Conservation (phyloP, 2,888 invertebrate species). For the Synergus gifuensis region DNA sequence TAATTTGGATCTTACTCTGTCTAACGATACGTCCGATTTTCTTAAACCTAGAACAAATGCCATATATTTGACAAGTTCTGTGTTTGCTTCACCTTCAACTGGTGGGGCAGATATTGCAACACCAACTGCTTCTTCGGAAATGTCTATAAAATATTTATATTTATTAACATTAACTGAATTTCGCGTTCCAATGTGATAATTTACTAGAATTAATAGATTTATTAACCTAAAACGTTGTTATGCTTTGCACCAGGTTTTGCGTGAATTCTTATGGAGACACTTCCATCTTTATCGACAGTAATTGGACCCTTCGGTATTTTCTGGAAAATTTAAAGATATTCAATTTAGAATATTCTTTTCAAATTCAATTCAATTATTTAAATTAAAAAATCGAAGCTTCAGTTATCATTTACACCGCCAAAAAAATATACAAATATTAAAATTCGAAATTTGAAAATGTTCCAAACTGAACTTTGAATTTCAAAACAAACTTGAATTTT, state of each 20-base stretch:
- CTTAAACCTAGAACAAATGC: constrained; percentile 84
- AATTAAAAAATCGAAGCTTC: neutral
- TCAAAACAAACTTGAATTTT: neutral
- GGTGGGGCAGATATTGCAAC: constrained; percentile 90
- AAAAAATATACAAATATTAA: neutral
- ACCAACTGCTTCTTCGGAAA: constrained; percentile 83
- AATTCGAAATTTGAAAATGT: neutral
- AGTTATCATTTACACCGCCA: too few relatives aligned
- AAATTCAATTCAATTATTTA: neutral
- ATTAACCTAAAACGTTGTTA: constrained; percentile 82
- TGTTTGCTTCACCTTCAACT: constrained; percentile 89
- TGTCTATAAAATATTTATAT: constrained; percentile 73
- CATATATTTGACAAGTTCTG: constrained; percentile 86
- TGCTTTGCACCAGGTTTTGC: constrained; percentile 89
- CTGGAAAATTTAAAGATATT: constrained; percentile 54
- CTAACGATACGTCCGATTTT: constrained; percentile 85
- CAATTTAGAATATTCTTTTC: neutral
- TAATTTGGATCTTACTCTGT: constrained; percentile 77
- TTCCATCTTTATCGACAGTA: constrained; percentile 80
- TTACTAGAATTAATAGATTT: constrained; percentile 16
- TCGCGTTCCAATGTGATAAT: constrained; percentile 11
- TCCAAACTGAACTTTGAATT: neutral
- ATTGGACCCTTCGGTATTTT: constrained; percentile 72
- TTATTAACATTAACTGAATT: constrained; percentile 24
- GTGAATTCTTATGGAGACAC: constrained; percentile 82